phyloP scores from a whole-genome alignment of 2,113 vertebrate species.

The Tylochromis polylepis region DNA sequence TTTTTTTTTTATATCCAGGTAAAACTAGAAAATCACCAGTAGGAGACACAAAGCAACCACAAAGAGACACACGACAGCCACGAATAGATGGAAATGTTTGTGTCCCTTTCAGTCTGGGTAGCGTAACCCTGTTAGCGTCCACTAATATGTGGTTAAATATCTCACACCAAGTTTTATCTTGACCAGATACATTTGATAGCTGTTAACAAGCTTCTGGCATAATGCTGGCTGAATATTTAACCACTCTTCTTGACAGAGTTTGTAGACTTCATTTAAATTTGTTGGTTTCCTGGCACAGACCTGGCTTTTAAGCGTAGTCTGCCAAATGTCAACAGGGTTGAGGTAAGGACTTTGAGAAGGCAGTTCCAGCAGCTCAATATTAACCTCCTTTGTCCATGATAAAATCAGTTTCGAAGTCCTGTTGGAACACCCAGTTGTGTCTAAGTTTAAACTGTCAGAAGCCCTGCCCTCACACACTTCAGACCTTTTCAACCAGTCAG shows the following conservation, averaged over 20 bases:
- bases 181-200: neutral
- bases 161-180: neutral
- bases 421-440: neutral
- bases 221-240: neutral
- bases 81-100: neutral
- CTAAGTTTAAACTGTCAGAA: neutral
- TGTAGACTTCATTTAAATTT: neutral
- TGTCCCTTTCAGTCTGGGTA: neutral
- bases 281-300: neutral
- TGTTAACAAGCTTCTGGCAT: neutral
- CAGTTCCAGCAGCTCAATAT: neutral
- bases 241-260: neutral
- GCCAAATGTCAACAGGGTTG: too few species aligned
- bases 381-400: neutral
- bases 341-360: neutral
- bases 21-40: neutral
- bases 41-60: neutral
- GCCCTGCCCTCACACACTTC: neutral
- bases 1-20: neutral
- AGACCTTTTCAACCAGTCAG: neutral
- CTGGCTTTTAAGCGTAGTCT: neutral
- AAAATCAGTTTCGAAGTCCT: neutral
- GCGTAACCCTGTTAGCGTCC: neutral
- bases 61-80: neutral
- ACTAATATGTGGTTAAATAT: neutral